Evolutionary conservation across 2,888 invertebrate species (phyloP).

Genomic region (Fissipunctia ypsillon): DNA sequence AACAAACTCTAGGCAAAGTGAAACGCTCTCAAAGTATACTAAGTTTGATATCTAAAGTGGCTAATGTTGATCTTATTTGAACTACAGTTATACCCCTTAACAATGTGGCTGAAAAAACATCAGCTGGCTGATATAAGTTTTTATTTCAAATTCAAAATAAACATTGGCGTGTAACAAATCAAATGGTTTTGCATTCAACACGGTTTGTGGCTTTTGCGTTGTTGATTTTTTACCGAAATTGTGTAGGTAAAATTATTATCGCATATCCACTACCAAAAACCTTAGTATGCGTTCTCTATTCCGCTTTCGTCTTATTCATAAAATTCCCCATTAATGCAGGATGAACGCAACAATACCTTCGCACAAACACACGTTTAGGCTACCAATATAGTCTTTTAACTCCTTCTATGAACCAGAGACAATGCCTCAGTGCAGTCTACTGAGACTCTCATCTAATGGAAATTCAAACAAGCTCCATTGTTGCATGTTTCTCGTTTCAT

Average conservation of each 20-base stretch:
- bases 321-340: conserved; percentile 10
- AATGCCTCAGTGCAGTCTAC: conserved; percentile 39
- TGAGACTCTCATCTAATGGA: conserved; percentile 21
- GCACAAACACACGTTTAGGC: neutral
- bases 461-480: conserved; percentile 21
- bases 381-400: conserved; percentile 16
- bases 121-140: conserved; percentile 6
- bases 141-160: conserved; percentile 29
- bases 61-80: conserved; percentile 31
- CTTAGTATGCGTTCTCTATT: neutral
- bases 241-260: neutral
- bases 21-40: neutral
- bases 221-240: conserved; percentile 11
- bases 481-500: conserved; percentile 13
- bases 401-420: conserved; percentile 22
- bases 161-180: conserved; percentile 20
- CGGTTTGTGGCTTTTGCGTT: conserved; percentile 1
- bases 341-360: conserved; percentile 19
- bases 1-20: neutral
- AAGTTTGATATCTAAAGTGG: neutral
- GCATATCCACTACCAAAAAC: neutral
- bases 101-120: conserved; percentile 35
- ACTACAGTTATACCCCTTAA: conserved; percentile 13
- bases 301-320: neutral
- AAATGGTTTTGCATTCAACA: conserved; percentile 36